Evolutionary conservation across 2,797 vertebrate genomes (phyloP).

Genomic region (Pseudochirops cupreus): DNA sequence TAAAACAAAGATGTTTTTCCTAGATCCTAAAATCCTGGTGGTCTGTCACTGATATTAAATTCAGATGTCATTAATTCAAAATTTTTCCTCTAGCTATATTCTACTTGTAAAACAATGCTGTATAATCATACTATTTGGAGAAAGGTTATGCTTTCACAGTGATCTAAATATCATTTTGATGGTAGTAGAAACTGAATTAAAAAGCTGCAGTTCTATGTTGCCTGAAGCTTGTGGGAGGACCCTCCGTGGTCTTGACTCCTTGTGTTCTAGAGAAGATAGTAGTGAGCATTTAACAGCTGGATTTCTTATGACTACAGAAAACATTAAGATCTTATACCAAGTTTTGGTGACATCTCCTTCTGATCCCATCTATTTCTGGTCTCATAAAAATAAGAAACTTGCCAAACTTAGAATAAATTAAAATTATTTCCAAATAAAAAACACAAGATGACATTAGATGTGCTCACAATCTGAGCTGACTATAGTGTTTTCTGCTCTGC

Average conservation of each 20-base stretch:
- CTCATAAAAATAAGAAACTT: background rate
- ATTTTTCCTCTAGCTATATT: constrained; percentile 18
- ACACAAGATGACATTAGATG: background rate
- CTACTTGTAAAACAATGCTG: constrained; percentile 34
- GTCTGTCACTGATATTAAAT: background rate
- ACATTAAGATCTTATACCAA: background rate
- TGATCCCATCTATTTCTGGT: background rate
- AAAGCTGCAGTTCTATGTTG: background rate
- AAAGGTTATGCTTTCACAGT: background rate
- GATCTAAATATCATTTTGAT: background rate
- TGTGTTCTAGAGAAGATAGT: background rate
- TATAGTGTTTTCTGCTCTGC: background rate
- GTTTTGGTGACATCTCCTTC: background rate
- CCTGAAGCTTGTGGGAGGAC: background rate
- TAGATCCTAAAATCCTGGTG: constrained; percentile 17
- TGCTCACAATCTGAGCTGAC: background rate
- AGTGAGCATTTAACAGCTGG: background rate
- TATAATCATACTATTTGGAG: background rate
- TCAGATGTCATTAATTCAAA: constrained; percentile 27
- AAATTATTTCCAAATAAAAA: background rate
- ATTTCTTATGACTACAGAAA: background rate
- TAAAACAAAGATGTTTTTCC: background rate
- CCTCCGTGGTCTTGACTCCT: background rate
- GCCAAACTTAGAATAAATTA: background rate
- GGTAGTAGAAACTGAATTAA: background rate